These are phyloP conservation scores for Phaetusa simplex DNA, from an alignment of 2,113 vertebrate genomes.

Conservation along the genomic window DNA sequence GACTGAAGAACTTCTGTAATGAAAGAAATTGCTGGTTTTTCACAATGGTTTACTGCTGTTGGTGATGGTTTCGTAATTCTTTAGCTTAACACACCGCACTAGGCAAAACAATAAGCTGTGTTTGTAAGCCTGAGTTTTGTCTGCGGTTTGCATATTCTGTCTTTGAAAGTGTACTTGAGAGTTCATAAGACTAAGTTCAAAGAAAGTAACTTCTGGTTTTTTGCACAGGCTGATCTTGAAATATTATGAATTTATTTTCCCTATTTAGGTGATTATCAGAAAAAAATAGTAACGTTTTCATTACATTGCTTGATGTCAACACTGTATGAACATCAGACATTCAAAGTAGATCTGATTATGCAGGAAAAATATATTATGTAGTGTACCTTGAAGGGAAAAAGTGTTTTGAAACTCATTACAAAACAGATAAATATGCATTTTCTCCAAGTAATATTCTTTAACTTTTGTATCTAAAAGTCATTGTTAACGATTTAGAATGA, in stretches of 20 bases:
- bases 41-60: neutral
- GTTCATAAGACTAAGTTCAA: neutral
- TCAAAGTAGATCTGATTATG: constrained; percentile 2
- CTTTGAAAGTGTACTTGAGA: neutral
- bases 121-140: neutral
- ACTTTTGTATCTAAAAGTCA: neutral
- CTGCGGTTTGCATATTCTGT: neutral
- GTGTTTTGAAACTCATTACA: neutral
- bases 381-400: neutral
- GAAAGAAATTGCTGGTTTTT: neutral
- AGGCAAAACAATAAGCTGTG: neutral
- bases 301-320: neutral
- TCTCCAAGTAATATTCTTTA: neutral
- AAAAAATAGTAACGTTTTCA: neutral
- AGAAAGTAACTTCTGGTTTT: neutral
- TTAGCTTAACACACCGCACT: neutral
- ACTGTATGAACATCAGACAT: neutral
- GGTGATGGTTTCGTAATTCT: neutral
- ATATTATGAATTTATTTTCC: neutral
- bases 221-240: neutral
- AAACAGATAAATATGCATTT: neutral
- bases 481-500: neutral
- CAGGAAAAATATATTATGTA: neutral
- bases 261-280: neutral
- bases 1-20: neutral